Evolutionary conservation across 2,797 vertebrate species (phyloP).

Genomic region (Sylvilagus floridanus): DNA sequence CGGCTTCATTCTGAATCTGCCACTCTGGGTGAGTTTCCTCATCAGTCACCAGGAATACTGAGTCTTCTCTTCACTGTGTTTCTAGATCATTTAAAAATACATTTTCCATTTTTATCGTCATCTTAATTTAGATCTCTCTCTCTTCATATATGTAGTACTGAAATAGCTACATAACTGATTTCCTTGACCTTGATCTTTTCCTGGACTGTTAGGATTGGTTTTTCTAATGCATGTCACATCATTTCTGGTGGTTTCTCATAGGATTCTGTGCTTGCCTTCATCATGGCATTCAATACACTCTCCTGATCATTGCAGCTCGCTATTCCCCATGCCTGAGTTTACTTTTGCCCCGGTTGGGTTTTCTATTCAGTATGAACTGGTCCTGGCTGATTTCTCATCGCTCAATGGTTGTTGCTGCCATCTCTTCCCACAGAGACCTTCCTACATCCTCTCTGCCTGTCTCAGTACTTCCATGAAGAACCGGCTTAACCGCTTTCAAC

Average conservation of each 20-base stretch:
- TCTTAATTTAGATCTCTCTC: background rate
- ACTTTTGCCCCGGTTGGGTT: background rate
- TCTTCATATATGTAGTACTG: background rate
- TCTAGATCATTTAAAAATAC: background rate
- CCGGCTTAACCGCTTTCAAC: background rate
- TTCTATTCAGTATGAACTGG: background rate
- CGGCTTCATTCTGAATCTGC: background rate
- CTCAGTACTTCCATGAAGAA: background rate
- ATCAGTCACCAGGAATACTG: background rate
- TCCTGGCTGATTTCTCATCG: background rate
- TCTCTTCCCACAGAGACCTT: background rate
- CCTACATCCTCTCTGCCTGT: background rate
- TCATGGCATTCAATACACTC: background rate
- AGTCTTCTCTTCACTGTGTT: background rate
- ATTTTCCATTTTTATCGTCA: background rate
- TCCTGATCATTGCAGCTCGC: background rate
- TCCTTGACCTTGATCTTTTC: background rate
- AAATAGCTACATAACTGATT: background rate
- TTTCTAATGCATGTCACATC: background rate
- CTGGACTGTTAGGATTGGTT: background rate
- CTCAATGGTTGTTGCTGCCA: background rate
- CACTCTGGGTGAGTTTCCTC: background rate
- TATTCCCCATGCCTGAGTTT: accelerated
- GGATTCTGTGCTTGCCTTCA: background rate
- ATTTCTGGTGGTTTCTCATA: background rate